Conservation (phyloP, 2,797 vertebrate genomes). For the Aselliscus stoliczkanus region DNA sequence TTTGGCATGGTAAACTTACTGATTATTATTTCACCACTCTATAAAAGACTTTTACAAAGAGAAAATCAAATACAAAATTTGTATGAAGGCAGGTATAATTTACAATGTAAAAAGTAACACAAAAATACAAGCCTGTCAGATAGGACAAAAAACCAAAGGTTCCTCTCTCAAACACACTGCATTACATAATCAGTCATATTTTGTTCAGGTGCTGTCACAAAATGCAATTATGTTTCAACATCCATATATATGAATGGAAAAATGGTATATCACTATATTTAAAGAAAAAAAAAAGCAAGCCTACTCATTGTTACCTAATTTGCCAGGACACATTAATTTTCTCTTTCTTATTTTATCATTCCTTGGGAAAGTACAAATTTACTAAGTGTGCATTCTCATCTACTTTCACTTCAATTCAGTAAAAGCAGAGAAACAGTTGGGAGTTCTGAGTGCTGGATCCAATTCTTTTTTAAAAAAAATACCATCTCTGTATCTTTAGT, state of each 20-base stretch:
- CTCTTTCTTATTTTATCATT: slow-evolving; percentile 45
- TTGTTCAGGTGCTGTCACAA: slow-evolving; percentile 52
- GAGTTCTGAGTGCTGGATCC: background rate
- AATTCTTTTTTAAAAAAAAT: background rate
- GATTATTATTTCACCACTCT: background rate
- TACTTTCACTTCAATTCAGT: slow-evolving; percentile 23
- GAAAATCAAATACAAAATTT: slow-evolving; percentile 30
- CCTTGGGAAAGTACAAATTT: background rate
- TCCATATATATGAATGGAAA: slow-evolving; percentile 32
- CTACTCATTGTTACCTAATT: slow-evolving; percentile 18
- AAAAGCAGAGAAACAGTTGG: background rate
- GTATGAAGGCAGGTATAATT: background rate
- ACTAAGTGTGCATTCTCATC: background rate
- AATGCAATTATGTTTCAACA: slow-evolving; percentile 41
- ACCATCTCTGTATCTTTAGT: background rate
- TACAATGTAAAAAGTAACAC: slow-evolving; percentile 42
- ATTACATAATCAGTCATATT: slow-evolving; percentile 48
- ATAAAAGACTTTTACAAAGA: background rate
- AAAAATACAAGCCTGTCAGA: slow-evolving; percentile 48
- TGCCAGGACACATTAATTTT: slow-evolving; percentile 6
- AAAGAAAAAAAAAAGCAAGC: background rate
- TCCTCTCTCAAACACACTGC: slow-evolving; percentile 25
- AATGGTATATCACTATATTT: background rate
- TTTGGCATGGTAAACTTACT: background rate
- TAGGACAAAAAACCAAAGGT: slow-evolving; percentile 56